phyloP scores from a whole-genome alignment of 2,888 invertebrate species.

The Dryadula phaetusa region DNA sequence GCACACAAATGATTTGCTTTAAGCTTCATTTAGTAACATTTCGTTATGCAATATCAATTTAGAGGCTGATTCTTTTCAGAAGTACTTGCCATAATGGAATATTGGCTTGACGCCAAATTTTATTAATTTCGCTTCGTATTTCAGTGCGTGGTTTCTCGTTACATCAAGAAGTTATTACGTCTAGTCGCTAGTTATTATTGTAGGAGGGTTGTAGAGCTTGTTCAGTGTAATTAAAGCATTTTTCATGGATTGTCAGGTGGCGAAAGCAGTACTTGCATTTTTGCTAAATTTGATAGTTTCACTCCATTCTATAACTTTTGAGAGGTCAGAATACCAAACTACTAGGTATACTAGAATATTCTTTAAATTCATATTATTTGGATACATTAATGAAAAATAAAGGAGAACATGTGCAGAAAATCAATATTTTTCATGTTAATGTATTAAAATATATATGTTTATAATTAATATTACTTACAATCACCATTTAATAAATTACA shows the following conservation, averaged over 20 bases:
- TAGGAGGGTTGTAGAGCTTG: not conserved
- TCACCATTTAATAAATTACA: no score
- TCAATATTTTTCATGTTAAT: no score
- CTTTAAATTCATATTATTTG: no score
- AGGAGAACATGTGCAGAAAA: no score
- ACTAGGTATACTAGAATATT: no score
- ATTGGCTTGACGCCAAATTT: conserved; percentile 47
- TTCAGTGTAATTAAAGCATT: not conserved
- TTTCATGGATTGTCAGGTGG: not conserved
- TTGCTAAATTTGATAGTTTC: not conserved
- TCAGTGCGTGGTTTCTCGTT: conserved; percentile 31
- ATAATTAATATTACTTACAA: no score
- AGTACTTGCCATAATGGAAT: conserved; percentile 39
- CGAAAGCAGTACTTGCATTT: not conserved
- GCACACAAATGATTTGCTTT: conserved; percentile 16
- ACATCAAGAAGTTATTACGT: conserved; percentile 30
- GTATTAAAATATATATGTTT: no score
- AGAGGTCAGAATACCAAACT: no score
- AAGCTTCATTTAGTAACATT: conserved; percentile 26
- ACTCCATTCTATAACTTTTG: no score
- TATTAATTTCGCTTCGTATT: conserved; percentile 42
- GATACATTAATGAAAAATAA: no score
- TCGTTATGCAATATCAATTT: conserved; percentile 35
- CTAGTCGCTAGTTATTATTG: conserved; percentile 18
- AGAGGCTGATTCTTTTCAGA: conserved; percentile 36